Percentiles rank a stretch among this genome's conserved stretches.
phyloP scores from a whole-genome alignment of 1,140 invertebrate species.

The Luehdorfia chinensis region DNA sequence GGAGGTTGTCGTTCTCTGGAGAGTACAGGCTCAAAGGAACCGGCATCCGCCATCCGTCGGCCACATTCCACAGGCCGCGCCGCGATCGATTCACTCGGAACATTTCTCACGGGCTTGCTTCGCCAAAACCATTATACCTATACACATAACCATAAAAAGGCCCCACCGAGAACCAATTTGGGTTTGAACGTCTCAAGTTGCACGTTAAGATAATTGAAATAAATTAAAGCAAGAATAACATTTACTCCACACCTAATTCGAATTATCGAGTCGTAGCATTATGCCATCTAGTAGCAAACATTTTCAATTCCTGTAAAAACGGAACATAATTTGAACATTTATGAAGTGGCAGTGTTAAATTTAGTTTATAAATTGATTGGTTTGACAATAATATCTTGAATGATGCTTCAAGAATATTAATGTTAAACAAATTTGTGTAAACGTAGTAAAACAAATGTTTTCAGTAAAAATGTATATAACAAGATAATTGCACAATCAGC shows the following conservation, averaged over 20 bases:
- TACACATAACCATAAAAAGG: constrained; percentile 43
- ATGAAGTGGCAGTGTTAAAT: no score
- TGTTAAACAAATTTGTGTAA: no score
- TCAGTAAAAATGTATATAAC: no score
- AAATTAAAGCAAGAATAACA: constrained; percentile 26
- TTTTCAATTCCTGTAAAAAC: background rate
- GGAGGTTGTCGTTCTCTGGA: constrained; percentile 62
- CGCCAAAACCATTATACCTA: constrained; percentile 66
- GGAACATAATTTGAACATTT: no score
- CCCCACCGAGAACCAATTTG: constrained; percentile 41
- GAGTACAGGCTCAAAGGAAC: constrained; percentile 68
- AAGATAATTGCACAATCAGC: no score
- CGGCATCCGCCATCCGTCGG: constrained; percentile 63
- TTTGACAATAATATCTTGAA: no score
- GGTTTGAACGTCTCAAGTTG: constrained; percentile 34
- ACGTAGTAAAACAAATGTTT: no score
- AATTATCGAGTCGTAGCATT: background rate
- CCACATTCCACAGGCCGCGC: constrained; percentile 65
- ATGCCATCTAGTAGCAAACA: background rate
- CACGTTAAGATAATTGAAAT: constrained; percentile 43
- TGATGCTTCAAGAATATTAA: no score
- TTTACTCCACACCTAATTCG: constrained; percentile 20
- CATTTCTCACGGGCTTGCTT: constrained; percentile 76
- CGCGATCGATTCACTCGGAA: constrained; percentile 60
- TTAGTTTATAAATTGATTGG: no score